A percentile compares a stretch with the other conserved stretches of the same genome.
Evolutionary conservation across 2,888 invertebrate species (phyloP).

Genomic region (Clanis bilineata): DNA sequence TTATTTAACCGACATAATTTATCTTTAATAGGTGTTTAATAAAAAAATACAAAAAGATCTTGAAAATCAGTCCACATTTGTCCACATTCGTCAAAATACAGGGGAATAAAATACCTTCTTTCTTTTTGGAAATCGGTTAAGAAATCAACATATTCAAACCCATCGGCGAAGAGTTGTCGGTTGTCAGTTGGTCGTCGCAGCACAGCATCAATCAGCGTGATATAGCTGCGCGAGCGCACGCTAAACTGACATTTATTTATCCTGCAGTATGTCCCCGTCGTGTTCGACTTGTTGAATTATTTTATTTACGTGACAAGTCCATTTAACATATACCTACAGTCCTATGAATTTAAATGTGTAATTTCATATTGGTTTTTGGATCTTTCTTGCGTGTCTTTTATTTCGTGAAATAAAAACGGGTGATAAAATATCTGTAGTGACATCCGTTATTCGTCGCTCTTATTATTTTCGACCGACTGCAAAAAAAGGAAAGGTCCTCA

Average conservation of each 20-base stretch:
- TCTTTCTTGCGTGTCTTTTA: background rate
- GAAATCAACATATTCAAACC: background rate
- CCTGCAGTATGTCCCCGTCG: slow-evolving; percentile 53
- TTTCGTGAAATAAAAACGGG: background rate
- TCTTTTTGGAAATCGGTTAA: too few species aligned
- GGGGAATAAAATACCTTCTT: too few species aligned
- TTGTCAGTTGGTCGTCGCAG: slow-evolving; percentile 47
- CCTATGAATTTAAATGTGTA: background rate
- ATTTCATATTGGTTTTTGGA: too few species aligned
- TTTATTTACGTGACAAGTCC: slow-evolving; percentile 60
- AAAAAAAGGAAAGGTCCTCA: too few species aligned
- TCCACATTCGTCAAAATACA: too few species aligned
- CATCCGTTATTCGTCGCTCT: background rate
- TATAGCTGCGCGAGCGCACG: slow-evolving; percentile 42
- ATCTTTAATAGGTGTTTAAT: too few species aligned
- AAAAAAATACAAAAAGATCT: too few species aligned
- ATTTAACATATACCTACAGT: slow-evolving; percentile 21
- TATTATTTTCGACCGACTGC: too few species aligned
- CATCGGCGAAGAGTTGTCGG: background rate
- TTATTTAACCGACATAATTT: too few species aligned
- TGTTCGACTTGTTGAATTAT: slow-evolving; percentile 47
- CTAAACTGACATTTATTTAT: slow-evolving; percentile 78
- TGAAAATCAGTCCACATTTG: too few species aligned
- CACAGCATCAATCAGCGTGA: slow-evolving; percentile 65
- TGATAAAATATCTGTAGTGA: background rate